phyloP scores from a whole-genome alignment of 2,797 vertebrate genomes.

The Stomatorhinus walkeri region DNA sequence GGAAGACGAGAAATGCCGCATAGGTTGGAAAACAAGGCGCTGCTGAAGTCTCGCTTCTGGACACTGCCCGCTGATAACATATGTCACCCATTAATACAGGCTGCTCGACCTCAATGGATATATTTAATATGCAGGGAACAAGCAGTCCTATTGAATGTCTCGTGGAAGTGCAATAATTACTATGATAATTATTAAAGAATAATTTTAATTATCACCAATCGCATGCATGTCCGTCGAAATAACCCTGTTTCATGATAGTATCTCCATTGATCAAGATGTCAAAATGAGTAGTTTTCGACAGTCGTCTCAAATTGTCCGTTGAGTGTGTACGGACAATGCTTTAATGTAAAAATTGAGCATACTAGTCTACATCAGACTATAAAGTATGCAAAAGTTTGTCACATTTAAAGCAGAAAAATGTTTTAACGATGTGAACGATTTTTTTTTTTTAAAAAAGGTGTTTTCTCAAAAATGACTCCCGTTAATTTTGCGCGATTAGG shows the following conservation, averaged over 20 bases:
- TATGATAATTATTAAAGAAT: slow-evolving; percentile 18
- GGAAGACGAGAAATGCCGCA: slow-evolving; percentile 66
- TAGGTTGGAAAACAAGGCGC: slow-evolving; percentile 61
- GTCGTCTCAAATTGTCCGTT: background rate
- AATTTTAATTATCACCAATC: background rate
- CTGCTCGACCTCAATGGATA: slow-evolving; percentile 41
- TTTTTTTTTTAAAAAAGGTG: background rate
- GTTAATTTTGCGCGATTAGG: background rate
- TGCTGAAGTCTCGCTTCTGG: slow-evolving; percentile 46
- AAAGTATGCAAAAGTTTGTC: background rate
- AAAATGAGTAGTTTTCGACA: background rate
- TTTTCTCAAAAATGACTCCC: background rate
- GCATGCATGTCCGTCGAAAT: background rate
- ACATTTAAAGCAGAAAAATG: background rate
- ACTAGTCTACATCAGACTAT: background rate
- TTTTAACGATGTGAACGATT: background rate
- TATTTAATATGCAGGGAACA: slow-evolving; percentile 5
- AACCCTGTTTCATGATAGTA: background rate
- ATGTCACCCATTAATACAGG: slow-evolving; percentile 66
- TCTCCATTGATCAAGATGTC: slow-evolving; percentile 3
- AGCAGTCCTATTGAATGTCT: background rate
- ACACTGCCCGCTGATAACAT: slow-evolving; percentile 68
- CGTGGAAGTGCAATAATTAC: background rate
- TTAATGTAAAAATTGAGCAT: background rate
- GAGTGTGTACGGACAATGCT: background rate